Evolutionary conservation across 2,888 invertebrate genomes (phyloP).

Genomic region (Hydrotaea diabolus): DNA sequence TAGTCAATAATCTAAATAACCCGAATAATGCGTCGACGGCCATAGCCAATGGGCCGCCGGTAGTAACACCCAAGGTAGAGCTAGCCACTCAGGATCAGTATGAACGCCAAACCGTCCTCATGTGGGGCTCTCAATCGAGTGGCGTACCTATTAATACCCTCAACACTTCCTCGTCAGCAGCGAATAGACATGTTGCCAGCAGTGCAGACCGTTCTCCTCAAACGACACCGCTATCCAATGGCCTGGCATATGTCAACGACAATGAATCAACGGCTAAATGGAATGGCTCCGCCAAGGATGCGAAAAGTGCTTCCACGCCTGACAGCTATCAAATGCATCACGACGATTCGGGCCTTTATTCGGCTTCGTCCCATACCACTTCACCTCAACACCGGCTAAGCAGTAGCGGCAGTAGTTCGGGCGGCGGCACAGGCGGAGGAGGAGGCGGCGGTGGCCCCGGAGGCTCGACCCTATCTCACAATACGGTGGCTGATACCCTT

Average conservation of each 20-base stretch:
- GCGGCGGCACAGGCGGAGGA: conserved; percentile 57
- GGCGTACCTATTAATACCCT: conserved; percentile 80
- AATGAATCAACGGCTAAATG: conserved; percentile 72
- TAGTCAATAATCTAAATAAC: conserved; percentile 67
- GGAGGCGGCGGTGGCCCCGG: conserved; percentile 61
- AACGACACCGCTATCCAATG: conserved; percentile 79
- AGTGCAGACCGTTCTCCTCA: conserved; percentile 78
- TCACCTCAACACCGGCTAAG: conserved; percentile 74
- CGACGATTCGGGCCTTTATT: conserved; percentile 77
- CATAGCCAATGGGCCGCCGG: conserved; percentile 66
- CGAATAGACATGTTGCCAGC: conserved; percentile 50
- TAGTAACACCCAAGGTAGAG: conserved; percentile 79
- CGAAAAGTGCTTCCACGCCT: conserved; percentile 72
- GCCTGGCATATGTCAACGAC: conserved; percentile 73
- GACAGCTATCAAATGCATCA: conserved; percentile 76
- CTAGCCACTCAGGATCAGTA: conserved; percentile 78
- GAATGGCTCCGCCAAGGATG: conserved; percentile 74
- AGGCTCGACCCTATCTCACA: conserved; percentile 71
- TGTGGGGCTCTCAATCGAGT: conserved; percentile 89
- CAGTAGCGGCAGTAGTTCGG: conserved; percentile 63
- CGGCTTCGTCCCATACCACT: conserved; percentile 77
- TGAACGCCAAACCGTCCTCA: conserved; percentile 92
- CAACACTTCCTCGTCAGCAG: conserved; percentile 65
- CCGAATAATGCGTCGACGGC: conserved; percentile 69
- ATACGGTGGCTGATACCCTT: conserved; percentile 72